A percentile compares a stretch with the other conserved stretches of the same genome.
Evolutionary conservation across 2,113 vertebrate genomes (phyloP).

Genomic region (Centrocercus urophasianus): DNA sequence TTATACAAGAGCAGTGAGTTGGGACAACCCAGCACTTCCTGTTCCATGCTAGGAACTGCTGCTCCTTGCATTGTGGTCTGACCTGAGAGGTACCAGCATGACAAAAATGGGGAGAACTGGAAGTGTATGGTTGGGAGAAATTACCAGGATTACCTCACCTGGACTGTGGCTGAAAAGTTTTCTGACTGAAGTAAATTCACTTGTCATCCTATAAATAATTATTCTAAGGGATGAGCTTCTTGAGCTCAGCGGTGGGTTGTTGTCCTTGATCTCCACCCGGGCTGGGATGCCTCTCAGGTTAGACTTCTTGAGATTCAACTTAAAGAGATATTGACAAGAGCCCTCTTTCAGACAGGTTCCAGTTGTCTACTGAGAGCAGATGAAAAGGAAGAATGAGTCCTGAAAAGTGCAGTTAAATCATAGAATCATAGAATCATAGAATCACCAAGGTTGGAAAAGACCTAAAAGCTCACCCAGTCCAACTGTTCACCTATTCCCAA

Average conservation of each 20-base stretch:
- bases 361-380: not conserved
- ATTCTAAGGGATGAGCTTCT: not conserved
- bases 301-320: not conserved
- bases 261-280: not conserved
- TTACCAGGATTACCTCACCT: not conserved
- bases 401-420: not conserved
- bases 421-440: no score
- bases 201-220: not conserved
- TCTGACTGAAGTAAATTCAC: not conserved
- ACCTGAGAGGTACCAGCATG: not conserved
- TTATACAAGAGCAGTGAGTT: not conserved
- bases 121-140: not conserved
- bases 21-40: no score
- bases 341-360: not conserved
- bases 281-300: not conserved
- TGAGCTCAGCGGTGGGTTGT: not conserved
- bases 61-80: not conserved
- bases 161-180: not conserved
- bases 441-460: no score
- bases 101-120: not conserved
- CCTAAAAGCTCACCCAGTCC: no score
- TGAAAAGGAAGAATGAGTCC: not conserved
- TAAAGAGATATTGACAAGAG: not conserved
- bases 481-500: no score
- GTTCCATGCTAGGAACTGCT: not conserved